Percentiles rank a stretch among this genome's conserved stretches.
Evolutionary conservation across 2,888 invertebrate genomes (phyloP).

Genomic region (Andrena bicolor): DNA sequence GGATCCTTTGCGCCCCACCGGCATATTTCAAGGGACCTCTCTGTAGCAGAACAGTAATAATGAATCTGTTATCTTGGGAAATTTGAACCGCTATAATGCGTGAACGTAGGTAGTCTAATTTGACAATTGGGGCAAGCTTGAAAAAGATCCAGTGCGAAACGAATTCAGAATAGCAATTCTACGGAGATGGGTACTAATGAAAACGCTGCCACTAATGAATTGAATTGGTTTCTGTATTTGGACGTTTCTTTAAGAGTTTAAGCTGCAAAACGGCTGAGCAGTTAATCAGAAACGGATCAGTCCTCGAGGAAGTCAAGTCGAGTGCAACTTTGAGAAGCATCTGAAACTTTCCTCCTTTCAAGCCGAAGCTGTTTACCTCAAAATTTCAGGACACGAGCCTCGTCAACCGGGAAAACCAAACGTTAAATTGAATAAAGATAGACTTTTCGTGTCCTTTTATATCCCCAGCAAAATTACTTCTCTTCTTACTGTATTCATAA

Average conservation of each 20-base stretch:
- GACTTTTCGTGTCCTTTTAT: background rate
- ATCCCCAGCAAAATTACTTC: background rate
- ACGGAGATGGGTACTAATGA: too few species aligned
- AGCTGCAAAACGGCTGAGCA: too few species aligned
- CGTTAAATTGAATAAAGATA: background rate
- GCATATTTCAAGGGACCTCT: background rate
- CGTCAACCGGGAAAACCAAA: background rate
- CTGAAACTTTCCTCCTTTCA: background rate
- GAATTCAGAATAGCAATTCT: background rate
- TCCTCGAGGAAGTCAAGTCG: background rate
- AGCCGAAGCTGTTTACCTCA: background rate
- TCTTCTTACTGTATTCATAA: too few species aligned
- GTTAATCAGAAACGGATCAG: too few species aligned
- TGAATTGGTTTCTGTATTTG: too few species aligned
- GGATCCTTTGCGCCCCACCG: background rate
- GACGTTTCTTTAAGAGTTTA: too few species aligned
- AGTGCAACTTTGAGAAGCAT: background rate
- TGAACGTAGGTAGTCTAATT: background rate
- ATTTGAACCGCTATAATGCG: background rate
- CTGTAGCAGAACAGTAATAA: too few species aligned
- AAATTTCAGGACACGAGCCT: background rate
- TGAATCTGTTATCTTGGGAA: background rate
- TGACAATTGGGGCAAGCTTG: background rate
- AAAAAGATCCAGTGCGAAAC: background rate
- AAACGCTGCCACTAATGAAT: too few species aligned